Percentiles rank a stretch among this genome's conserved stretches.
These are phyloP conservation scores for Hyperoplus lanceolatus DNA, from an alignment of 2,797 vertebrate genomes.

Conservation along the genomic window DNA sequence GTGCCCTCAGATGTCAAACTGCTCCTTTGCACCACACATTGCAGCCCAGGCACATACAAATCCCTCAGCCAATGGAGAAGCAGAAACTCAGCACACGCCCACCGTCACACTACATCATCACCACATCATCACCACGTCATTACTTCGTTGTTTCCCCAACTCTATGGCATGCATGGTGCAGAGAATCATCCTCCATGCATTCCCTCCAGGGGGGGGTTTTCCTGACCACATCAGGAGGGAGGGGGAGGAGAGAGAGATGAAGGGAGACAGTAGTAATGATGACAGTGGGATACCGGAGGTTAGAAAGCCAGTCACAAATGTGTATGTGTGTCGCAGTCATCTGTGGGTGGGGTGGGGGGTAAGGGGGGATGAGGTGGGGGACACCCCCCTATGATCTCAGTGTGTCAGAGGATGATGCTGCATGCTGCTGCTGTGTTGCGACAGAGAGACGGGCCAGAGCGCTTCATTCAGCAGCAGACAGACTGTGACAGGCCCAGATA, in stretches of 20 bases:
- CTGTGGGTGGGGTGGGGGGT: slow-evolving; percentile 22
- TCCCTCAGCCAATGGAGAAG: slow-evolving; percentile 41
- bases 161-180: slow-evolving; percentile 5
- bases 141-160: not conserved
- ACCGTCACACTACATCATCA: slow-evolving; percentile 41
- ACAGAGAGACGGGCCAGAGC: slow-evolving; percentile 42
- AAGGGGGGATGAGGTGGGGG: slow-evolving; percentile 7
- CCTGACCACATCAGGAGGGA: slow-evolving; percentile 42
- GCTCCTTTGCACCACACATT: slow-evolving; percentile 41
- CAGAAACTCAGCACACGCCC: slow-evolving; percentile 29
- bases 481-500: slow-evolving; percentile 6
- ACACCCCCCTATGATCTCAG: slow-evolving; percentile 57
- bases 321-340: slow-evolving; percentile 36
- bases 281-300: slow-evolving; percentile 66
- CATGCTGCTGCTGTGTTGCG: slow-evolving; percentile 58
- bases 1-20: slow-evolving; percentile 41
- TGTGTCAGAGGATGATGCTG: slow-evolving; percentile 63
- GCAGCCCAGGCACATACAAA: slow-evolving; percentile 25
- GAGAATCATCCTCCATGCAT: slow-evolving; percentile 57
- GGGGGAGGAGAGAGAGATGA: slow-evolving; percentile 33
- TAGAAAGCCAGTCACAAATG: slow-evolving; percentile 36
- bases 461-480: slow-evolving; percentile 57
- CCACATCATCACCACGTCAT: slow-evolving; percentile 10
- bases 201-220: slow-evolving; percentile 63
- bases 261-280: slow-evolving; percentile 57